Conservation (phyloP, 1,140 invertebrate species). For the Drosophila nigromelanica region DNA sequence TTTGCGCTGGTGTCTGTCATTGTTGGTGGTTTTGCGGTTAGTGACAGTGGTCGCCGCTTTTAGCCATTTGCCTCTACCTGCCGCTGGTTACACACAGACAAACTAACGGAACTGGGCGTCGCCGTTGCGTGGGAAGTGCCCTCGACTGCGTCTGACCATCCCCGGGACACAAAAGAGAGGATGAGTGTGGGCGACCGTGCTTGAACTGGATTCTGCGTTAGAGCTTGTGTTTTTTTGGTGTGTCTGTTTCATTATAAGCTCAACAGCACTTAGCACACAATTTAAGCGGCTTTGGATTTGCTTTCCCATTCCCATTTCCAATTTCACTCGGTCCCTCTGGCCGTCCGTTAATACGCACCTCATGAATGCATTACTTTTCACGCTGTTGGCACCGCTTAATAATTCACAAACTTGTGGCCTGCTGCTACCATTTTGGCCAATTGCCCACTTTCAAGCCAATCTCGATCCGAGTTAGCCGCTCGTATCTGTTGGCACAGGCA, state of each 20-base stretch:
- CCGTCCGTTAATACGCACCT: conserved; percentile 4
- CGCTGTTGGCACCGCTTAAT: conserved; percentile 35
- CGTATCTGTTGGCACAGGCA: conserved; percentile 50
- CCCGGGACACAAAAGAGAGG: not conserved
- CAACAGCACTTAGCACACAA: conserved; percentile 75
- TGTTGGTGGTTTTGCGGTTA: conserved; percentile 73
- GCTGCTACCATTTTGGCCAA: conserved; percentile 53
- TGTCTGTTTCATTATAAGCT: conserved; percentile 71
- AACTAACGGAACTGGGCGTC: conserved; percentile 65
- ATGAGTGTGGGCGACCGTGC: not conserved
- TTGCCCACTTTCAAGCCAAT: conserved; percentile 32
- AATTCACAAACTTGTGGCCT: conserved; percentile 48
- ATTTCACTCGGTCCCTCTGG: conserved; percentile 6
- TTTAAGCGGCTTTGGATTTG: conserved; percentile 76
- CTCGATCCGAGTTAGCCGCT: too few relatives aligned
- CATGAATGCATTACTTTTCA: conserved; percentile 30
- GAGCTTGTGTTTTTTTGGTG: conserved; percentile 25
- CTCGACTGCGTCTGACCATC: conserved; percentile 35
- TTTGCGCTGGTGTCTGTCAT: conserved; percentile 51
- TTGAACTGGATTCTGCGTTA: conserved; percentile 19
- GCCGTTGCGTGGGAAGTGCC: conserved; percentile 56
- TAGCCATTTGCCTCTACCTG: conserved; percentile 53
- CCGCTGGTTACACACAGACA: conserved; percentile 19
- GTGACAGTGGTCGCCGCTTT: conserved; percentile 45
- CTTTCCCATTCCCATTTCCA: conserved; percentile 14